Conservation (phyloP, 1,140 invertebrate species). For the Contarinia nasturtii region DNA sequence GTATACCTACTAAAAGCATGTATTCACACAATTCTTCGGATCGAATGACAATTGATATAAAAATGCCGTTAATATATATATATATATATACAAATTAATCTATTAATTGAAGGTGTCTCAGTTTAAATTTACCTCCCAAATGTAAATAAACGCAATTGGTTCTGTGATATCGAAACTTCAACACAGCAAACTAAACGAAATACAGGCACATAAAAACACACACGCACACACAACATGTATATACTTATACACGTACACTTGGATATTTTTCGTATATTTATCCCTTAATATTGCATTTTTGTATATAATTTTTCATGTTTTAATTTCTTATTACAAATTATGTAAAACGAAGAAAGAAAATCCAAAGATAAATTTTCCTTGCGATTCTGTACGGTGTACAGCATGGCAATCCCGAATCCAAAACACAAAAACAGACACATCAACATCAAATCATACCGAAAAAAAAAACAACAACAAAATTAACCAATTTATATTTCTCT, state of each 20-base stretch:
- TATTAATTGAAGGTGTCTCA: background rate
- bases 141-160: background rate
- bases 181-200: background rate
- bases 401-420: too few relatives aligned
- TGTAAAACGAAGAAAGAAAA: background rate
- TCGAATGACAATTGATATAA: too few relatives aligned
- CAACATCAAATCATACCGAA: too few relatives aligned
- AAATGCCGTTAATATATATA: too few relatives aligned
- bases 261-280: background rate
- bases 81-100: too few relatives aligned
- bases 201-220: background rate
- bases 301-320: background rate
- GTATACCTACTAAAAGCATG: too few relatives aligned
- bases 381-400: background rate
- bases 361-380: background rate
- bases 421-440: too few relatives aligned
- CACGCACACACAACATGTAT: background rate
- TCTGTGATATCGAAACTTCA: background rate
- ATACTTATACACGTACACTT: too few relatives aligned
- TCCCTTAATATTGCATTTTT: background rate
- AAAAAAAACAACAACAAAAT: too few relatives aligned
- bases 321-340: background rate
- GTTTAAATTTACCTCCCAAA: background rate
- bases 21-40: too few relatives aligned
- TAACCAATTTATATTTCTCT: too few relatives aligned